These are phyloP conservation scores for Neria commutata DNA, from an alignment of 2,888 invertebrate species.

Conservation along the genomic window DNA sequence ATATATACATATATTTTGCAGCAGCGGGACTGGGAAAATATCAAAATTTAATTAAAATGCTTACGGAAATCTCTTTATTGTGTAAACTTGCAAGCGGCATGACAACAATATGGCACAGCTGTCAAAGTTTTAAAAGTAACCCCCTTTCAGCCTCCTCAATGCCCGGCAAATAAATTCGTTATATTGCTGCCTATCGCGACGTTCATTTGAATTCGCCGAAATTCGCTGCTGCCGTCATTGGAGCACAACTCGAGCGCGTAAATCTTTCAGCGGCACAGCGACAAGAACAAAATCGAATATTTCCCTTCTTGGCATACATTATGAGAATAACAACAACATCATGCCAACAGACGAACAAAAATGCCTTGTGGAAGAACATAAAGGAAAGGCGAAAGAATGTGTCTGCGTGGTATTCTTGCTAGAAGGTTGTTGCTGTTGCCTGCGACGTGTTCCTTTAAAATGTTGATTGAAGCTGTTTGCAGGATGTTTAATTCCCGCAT, in stretches of 20 bases:
- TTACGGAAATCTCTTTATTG: neutral
- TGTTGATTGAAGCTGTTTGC: conserved; percentile 2
- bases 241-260: conserved; percentile 1
- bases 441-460: too few species aligned
- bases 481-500: conserved; percentile 4
- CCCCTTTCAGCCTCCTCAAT: too few species aligned
- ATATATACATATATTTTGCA: too few species aligned
- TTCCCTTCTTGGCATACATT: neutral
- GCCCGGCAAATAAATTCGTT: neutral
- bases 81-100: neutral
- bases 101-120: neutral
- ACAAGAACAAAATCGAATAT: neutral
- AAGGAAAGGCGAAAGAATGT: too few species aligned
- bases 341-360: too few species aligned
- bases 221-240: neutral
- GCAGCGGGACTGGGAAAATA: too few species aligned
- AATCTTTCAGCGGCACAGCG: neutral
- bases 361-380: too few species aligned
- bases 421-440: too few species aligned
- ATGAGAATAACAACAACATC: neutral
- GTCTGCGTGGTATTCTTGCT: too few species aligned
- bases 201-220: neutral
- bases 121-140: neutral
- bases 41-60: neutral
- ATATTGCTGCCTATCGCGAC: neutral